Conservation (phyloP, 2,888 invertebrate genomes). For the Ctenicera cuprea region DNA sequence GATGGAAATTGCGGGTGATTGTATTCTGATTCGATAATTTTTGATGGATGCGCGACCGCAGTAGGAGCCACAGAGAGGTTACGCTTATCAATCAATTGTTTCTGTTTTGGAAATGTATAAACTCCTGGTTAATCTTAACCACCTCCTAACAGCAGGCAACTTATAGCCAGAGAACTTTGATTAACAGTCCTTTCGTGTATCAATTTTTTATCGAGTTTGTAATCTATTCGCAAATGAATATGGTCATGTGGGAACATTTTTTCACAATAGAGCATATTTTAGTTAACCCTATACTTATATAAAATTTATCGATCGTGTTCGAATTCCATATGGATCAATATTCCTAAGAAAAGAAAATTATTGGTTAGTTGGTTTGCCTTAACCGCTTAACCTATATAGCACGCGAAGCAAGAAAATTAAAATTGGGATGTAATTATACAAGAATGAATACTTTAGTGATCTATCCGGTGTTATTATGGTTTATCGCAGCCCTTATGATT, state of each 20-base stretch:
- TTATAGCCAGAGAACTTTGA: slow-evolving; percentile 11
- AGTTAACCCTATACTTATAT: slow-evolving; percentile 26
- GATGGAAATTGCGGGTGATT: slow-evolving; percentile 32
- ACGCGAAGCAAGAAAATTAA: slow-evolving; percentile 44
- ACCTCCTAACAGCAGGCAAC: slow-evolving; percentile 46
- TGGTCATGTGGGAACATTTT: neutral
- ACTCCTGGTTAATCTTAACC: slow-evolving; percentile 50
- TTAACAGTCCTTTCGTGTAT: slow-evolving; percentile 10
- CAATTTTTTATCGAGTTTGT: slow-evolving; percentile 1
- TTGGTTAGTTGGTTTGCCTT: slow-evolving; percentile 12
- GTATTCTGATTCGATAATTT: slow-evolving; percentile 54
- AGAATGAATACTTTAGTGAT: slow-evolving; percentile 46
- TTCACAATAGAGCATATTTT: neutral
- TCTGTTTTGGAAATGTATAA: slow-evolving; percentile 31
- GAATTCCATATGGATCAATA: slow-evolving; percentile 33
- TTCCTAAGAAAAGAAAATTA: slow-evolving; percentile 38
- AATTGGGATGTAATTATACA: slow-evolving; percentile 42
- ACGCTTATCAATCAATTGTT: slow-evolving; percentile 58
- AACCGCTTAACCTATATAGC: slow-evolving; percentile 38
- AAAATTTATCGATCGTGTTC: slow-evolving; percentile 30
- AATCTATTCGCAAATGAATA: neutral
- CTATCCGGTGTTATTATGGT: slow-evolving; percentile 55
- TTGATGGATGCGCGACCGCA: slow-evolving; percentile 55
- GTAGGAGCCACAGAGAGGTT: slow-evolving; percentile 46
- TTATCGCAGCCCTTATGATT: slow-evolving; percentile 56